These are phyloP conservation scores for Steinernema hermaphroditum DNA, from an alignment of 2,888 invertebrate genomes.

Conservation along the genomic window DNA sequence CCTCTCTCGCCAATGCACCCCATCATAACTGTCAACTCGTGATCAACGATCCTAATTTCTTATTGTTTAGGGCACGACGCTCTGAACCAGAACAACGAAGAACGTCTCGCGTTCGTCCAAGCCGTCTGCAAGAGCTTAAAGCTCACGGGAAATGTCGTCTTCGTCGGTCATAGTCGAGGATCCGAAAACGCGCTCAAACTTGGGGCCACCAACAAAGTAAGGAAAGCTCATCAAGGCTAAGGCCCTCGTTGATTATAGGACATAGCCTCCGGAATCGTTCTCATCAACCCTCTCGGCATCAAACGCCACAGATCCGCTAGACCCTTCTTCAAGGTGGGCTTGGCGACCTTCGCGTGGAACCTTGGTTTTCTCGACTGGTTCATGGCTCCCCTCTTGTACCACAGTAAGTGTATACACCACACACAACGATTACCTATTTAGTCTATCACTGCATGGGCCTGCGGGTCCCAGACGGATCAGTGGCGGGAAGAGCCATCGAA, in stretches of 20 bases:
- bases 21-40: background rate
- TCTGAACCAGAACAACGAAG: constrained; percentile 11
- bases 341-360: constrained; percentile 13
- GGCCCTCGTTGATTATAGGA: background rate
- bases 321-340: constrained; percentile 1
- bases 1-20: no score
- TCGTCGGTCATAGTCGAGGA: background rate
- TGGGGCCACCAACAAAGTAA: background rate
- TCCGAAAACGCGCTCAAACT: constrained; percentile 1
- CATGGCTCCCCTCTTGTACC: background rate
- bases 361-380: background rate
- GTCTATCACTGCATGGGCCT: constrained; percentile 21
- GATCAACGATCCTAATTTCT: background rate
- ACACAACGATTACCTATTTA: no score
- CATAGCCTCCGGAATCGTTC: background rate
- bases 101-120: constrained; percentile 14
- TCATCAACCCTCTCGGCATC: background rate
- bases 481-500: background rate
- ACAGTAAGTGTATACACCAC: background rate
- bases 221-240: no score
- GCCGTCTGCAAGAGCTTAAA: background rate
- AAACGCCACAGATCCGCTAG: background rate
- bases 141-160: background rate
- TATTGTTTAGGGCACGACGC: background rate
- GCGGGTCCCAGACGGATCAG: constrained; percentile 1